Evolutionary conservation across 2,113 vertebrate genomes (phyloP), one percentile per base, ranked within the genome.

Genomic region (Cebus imitator): DNA sequence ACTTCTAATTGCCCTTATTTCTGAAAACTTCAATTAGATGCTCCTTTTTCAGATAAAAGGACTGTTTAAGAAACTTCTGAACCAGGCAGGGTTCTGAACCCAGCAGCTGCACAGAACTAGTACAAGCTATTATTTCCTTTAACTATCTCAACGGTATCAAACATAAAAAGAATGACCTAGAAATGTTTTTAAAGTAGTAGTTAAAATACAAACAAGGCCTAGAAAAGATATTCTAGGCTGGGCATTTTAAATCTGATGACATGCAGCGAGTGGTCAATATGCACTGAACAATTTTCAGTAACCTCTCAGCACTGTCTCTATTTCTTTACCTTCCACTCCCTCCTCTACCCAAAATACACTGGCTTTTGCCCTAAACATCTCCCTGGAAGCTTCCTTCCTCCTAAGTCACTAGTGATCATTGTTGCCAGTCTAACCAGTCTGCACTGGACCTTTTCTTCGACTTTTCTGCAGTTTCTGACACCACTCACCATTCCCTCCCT

Each of bases 81-180:
- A 87, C 90, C 2, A 52, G 55, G 27, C 2, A 57, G 80, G 27
- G 20, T 81, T 90, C 35, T 90, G 4, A 55, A 78, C 12, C 45
- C 70, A 87, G 64, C 14, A 73, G 75, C 14, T 50, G 4, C 16
- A 83, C 35, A 43, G 30, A 18, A 90, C 55, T 40, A 87, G 43
- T 68, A 96, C 16, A 90, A 96, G 92, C 66, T 72, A 93, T 37
- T 43, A 23, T 55, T 89, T 85, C 61, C 50, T 95, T 57, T 88
- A 91, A 95, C 37, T 30, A 95, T 40, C 30, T 57, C 76, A 8
- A 92, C 21, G 79, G 17, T n/a, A 61, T 3, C 13, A 70, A 82
- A 87, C 6, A 40, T 21, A 20, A 68, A 94, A 73, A 66, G 32
- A 32, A 35, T 25, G 12, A 35, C 30, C 73, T 37, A 93, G n/a